Base-by-base conservation (phyloP, 2,113 vertebrate genomes). In the Muntiacus reevesi region DNA sequence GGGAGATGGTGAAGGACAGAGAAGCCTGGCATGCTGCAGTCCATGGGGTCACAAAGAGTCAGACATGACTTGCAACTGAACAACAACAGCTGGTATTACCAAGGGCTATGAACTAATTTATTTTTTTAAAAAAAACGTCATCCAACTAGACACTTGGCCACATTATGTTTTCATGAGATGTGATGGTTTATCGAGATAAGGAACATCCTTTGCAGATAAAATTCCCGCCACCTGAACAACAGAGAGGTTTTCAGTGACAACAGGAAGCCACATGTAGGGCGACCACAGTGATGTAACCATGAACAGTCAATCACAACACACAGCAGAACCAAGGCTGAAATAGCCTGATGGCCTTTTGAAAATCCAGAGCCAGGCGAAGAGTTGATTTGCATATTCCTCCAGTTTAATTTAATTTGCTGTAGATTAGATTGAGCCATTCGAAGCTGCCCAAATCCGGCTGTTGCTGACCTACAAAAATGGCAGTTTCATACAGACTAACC, bases 291-390 rank as follows among this genome's bases (percentile, higher is more conserved):
- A 30, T 28, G 19, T 25, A 17, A 16, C 79, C 25, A 4, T 3
- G 0, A 50, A 33, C 27, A 33, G 74, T 23, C 17, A 64, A 14
- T 88, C 28, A 4, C 12, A 2, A 25, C 10, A 1, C 28, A 7
- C 0, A 27, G 15, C 16, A 25, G 36, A 55, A 14, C 33, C 0
- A 14, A 2, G 3, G 33, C 67, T 4, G 50, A 64, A 45, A 25
- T 1, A 52, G 0, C 0, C 3, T 3, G 27, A 40, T 0, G 0
- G 2, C 57, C 57, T 57, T 45, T 36, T 11, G 1, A 28, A 64
- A 9, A 67, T 33, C 5, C 50, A 28, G 10, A 82, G 67, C 87
- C 50, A 6, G 0, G 55, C 21, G 0, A n/a, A 47, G 21, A 1
- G 30, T 12, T 30, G 33, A 16, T 9, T 1, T 10, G 52, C 12